These are phyloP conservation scores for Sipha maydis DNA, from an alignment of 2,888 invertebrate genomes.

Conservation along the genomic window DNA sequence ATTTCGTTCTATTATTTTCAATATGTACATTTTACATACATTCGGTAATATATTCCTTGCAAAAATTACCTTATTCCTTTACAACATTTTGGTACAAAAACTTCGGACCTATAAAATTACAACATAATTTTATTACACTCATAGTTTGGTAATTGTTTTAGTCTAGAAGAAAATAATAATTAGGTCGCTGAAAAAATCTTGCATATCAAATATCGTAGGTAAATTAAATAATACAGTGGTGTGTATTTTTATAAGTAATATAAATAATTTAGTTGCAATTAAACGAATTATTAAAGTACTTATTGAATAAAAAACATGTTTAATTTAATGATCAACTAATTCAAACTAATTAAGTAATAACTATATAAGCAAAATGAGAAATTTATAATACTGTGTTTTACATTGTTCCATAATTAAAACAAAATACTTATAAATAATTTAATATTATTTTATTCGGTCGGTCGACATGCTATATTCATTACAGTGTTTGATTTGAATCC, in stretches of 20 bases:
- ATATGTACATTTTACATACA: neutral
- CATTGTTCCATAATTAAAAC: neutral
- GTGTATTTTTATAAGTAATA: neutral
- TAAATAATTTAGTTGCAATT: neutral
- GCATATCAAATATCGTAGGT: neutral
- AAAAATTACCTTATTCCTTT: neutral
- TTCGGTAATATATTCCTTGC: neutral
- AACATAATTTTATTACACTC: neutral
- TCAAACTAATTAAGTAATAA: neutral
- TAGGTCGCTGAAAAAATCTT: neutral
- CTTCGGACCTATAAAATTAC: too few species aligned
- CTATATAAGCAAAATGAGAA: neutral
- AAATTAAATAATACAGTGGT: neutral
- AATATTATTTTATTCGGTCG: neutral
- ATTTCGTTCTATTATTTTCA: constrained; percentile 63
- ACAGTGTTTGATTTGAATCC: neutral
- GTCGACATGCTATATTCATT: neutral
- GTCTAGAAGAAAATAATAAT: too few species aligned
- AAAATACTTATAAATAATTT: neutral
- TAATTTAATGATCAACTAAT: neutral
- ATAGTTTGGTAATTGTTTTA: too few species aligned
- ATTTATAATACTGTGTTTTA: neutral
- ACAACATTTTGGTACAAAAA: too few species aligned
- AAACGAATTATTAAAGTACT: neutral
- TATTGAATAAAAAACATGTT: neutral